phyloP scores from a whole-genome alignment of 2,888 invertebrate species.

The Selenia dentaria region DNA sequence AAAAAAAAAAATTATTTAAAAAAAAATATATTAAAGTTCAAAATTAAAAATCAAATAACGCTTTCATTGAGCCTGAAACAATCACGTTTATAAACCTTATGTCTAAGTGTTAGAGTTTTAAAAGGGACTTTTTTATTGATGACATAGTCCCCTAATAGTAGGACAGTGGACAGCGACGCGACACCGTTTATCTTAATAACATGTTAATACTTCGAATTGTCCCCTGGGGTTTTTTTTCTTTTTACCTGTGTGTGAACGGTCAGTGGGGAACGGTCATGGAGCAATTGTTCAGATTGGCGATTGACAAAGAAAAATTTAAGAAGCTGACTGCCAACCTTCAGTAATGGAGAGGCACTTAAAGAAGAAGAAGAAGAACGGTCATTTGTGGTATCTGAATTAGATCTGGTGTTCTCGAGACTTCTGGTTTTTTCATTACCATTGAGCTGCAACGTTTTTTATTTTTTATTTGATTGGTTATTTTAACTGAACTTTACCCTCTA shows the following conservation, averaged over 20 bases:
- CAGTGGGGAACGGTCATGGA: no score
- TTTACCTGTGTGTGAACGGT: slow-evolving; percentile 41
- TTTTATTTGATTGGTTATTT: no score
- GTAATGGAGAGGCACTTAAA: no score
- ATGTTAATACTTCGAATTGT: slow-evolving; percentile 55
- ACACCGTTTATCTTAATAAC: slow-evolving; percentile 72
- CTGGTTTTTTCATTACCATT: slow-evolving; percentile 10
- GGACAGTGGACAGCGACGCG: slow-evolving; percentile 40
- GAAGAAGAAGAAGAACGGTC: no score
- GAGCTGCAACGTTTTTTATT: no score
- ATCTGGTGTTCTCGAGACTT: slow-evolving; percentile 43
- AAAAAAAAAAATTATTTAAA: no score
- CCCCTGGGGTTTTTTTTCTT: slow-evolving; percentile 48
- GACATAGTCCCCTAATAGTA: slow-evolving; percentile 23
- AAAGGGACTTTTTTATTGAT: slow-evolving; percentile 6
- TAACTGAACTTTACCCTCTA: no score
- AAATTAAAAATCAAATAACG: background rate
- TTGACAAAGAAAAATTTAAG: no score
- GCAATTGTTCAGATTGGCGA: no score
- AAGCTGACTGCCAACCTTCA: no score
- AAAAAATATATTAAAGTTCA: no score
- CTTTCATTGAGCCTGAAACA: background rate
- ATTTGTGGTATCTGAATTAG: slow-evolving; percentile 60
- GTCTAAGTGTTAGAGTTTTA: background rate
- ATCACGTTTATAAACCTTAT: background rate